Evolutionary conservation across 2,888 invertebrate species (phyloP).

Genomic region (Drosophila mulleri): DNA sequence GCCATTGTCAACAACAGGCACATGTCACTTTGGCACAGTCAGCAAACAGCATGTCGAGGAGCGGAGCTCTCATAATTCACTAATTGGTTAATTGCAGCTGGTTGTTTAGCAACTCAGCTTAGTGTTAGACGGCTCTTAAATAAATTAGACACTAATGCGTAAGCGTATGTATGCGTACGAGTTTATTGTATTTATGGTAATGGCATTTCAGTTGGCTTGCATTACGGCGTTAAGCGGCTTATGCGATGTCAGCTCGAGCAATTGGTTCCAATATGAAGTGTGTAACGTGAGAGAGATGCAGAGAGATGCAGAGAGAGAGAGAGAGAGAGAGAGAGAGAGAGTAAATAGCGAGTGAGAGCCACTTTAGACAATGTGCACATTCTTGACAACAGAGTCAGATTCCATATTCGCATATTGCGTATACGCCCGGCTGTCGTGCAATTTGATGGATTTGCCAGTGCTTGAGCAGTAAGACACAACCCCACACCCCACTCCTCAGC

Average conservation of each 20-base stretch:
- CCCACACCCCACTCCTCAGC: neutral
- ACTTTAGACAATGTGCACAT: neutral
- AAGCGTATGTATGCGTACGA: neutral
- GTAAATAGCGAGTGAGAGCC: neutral
- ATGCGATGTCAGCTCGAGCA: conserved; percentile 3
- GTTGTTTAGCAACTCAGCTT: neutral
- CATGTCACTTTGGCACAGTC: neutral
- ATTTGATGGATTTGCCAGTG: conserved; percentile 37
- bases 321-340: neutral
- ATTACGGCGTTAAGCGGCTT: conserved; percentile 13
- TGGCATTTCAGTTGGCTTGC: conserved; percentile 1
- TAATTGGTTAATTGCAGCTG: conserved; percentile 50
- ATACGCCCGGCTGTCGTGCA: conserved; percentile 12
- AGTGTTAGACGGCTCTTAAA: conserved; percentile 45
- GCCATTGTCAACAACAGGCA: neutral
- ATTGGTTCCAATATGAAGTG: neutral
- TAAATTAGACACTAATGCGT: conserved; percentile 54
- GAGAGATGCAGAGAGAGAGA: neutral
- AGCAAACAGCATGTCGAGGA: neutral
- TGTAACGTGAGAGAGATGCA: neutral
- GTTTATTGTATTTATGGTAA: neutral
- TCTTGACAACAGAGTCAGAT: neutral
- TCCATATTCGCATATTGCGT: conserved; percentile 4
- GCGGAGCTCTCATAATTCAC: conserved; percentile 56
- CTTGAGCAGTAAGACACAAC: neutral